A percentile compares a stretch with the other conserved stretches of the same genome.
phyloP scores from a whole-genome alignment of 1,140 invertebrate species.

The Ceratoteleas bidentatus region DNA sequence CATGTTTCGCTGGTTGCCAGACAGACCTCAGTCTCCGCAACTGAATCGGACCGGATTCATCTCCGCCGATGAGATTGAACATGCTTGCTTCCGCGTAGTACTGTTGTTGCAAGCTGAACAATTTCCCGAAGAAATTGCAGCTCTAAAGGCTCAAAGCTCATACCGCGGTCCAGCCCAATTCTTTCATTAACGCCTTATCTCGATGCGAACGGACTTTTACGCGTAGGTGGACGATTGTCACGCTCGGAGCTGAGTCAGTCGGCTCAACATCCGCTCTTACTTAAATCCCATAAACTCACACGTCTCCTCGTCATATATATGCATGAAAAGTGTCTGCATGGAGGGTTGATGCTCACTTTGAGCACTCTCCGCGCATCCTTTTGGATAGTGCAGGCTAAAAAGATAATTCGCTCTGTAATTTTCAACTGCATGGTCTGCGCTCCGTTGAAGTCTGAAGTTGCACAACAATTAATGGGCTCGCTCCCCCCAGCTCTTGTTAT shows the following conservation, averaged over 20 bases:
- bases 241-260: neutral
- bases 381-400: neutral
- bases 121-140: neutral
- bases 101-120: neutral
- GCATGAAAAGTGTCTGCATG: too few species aligned
- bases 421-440: slow-evolving; percentile 4
- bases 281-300: too few species aligned
- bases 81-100: neutral
- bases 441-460: neutral
- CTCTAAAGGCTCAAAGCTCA: neutral
- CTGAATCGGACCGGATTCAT: neutral
- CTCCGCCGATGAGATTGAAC: neutral
- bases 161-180: neutral
- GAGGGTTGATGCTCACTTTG: too few species aligned
- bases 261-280: neutral
- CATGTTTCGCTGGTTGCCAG: neutral
- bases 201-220: neutral
- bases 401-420: neutral
- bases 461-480: slow-evolving; percentile 10
- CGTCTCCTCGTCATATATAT: too few species aligned
- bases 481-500: slow-evolving; percentile 12
- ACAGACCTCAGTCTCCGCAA: neutral
- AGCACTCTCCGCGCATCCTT: neutral
- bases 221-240: slow-evolving; percentile 6
- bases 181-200: neutral